These are phyloP conservation scores for Altica lythri DNA, from an alignment of 2,888 invertebrate genomes.

Conservation along the genomic window DNA sequence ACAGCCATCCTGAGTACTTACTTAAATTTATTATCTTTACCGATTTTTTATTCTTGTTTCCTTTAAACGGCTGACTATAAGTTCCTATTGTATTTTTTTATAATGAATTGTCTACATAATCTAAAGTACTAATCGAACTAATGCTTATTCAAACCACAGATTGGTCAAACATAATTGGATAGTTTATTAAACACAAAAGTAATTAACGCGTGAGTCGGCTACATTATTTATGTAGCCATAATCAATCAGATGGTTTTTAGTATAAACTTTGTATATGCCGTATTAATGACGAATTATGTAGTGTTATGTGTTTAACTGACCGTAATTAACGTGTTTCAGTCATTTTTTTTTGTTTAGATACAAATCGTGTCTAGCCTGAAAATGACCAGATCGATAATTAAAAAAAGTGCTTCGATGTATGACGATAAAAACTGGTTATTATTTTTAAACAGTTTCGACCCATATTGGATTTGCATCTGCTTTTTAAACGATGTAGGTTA, in stretches of 20 bases:
- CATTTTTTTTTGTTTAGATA: conserved; percentile 13
- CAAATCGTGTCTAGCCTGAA: conserved; percentile 21
- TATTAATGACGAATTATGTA: conserved; percentile 23
- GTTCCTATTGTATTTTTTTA: background rate
- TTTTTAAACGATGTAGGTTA: background rate
- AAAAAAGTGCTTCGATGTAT: conserved; percentile 8
- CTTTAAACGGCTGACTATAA: too few species aligned
- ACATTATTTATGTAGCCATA: conserved; percentile 21
- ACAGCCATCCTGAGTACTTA: too few species aligned
- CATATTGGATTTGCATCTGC: background rate
- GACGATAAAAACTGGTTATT: background rate
- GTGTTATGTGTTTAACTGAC: conserved; percentile 23
- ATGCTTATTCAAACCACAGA: background rate
- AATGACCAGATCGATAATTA: conserved; percentile 15
- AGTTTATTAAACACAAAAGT: conserved; percentile 20
- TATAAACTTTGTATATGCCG: conserved; percentile 22
- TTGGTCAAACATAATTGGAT: conserved; percentile 14
- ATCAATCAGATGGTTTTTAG: conserved; percentile 25
- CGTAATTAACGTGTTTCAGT: conserved; percentile 23
- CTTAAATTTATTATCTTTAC: too few species aligned
- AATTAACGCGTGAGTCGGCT: conserved; percentile 19
- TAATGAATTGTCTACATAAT: background rate
- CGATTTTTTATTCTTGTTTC: too few species aligned
- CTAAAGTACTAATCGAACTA: conserved; percentile 11
- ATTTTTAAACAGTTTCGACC: conserved; percentile 2